These are phyloP conservation scores for Orussus abietinus DNA, from an alignment of 1,140 invertebrate genomes.

Conservation along the genomic window DNA sequence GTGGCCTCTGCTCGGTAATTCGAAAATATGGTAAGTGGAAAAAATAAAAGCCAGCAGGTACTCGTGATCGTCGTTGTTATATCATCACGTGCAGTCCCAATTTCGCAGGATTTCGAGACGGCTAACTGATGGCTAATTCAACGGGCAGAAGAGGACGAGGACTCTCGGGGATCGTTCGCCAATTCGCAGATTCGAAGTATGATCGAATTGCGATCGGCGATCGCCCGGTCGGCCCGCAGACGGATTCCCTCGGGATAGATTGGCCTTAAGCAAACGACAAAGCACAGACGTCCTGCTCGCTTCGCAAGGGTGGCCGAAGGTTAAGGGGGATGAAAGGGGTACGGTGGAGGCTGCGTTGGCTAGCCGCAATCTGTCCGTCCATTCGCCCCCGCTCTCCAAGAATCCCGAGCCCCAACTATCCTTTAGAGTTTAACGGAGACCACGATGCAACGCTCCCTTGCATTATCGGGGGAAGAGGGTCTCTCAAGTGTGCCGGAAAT, in stretches of 20 bases:
- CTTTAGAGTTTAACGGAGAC: conserved; percentile 40
- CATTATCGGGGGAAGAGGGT: conserved; percentile 30
- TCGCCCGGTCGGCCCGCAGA: conserved; percentile 29
- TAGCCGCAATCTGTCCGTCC: conserved; percentile 45
- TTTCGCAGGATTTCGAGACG: too few species aligned
- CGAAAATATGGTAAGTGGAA: too few species aligned
- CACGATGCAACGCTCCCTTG: conserved; percentile 32
- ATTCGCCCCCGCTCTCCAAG: conserved; percentile 31
- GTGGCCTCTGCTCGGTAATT: too few species aligned
- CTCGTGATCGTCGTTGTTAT: too few species aligned
- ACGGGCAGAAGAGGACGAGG: too few species aligned
- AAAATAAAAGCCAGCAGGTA: too few species aligned
- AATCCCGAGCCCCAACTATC: conserved; percentile 38
- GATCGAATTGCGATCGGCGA: conserved; percentile 47
- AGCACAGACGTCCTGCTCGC: conserved; percentile 26
- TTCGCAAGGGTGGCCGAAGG: background rate
- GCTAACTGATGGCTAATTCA: too few species aligned
- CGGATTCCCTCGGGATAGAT: conserved; percentile 40
- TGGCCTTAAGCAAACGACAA: conserved; percentile 49
- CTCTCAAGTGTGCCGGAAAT: conserved; percentile 35
- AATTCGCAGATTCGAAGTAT: too few species aligned
- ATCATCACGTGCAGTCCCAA: too few species aligned
- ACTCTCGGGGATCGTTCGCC: too few species aligned
- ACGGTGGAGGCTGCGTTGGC: conserved; percentile 32
- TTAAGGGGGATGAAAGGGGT: conserved; percentile 1